Evolutionary conservation across 2,113 vertebrate genomes (phyloP), one percentile per base, ranked within the genome.

Genomic region (Onychostruthus taczanowskii): DNA sequence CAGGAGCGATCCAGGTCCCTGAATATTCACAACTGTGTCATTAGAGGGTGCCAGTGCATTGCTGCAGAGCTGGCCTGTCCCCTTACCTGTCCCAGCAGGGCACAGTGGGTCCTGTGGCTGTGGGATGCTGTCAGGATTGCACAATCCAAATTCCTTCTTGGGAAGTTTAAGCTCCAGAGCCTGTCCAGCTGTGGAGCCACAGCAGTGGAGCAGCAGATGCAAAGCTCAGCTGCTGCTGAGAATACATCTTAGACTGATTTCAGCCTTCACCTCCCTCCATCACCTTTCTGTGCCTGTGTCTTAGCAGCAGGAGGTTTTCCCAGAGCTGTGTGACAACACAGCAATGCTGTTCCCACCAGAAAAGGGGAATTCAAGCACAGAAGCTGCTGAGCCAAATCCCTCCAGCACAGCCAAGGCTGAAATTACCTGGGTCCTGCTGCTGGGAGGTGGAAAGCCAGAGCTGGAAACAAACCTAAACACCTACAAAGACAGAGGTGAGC

Each of bases 11-110:
- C 7, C 49, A 9, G 27, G 8, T 20, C 13, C 35, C 3, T 1
- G 30, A 35, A 30, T 12, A 27, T 67, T 24, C 73, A 5, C 0
- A 11, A 6, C 33, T 47, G 47, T 66, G 91, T 78, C 95, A 91
- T 93, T 81, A 95, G 92, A 87, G 93, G 93, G 93, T 84, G 90
- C 87, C 90, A 82, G 84, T 7, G 93, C 89, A 18, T 19, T 20
- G 69, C 76, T 74, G 84, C 73, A 35, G 26, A 24, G 4, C 64
- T 3, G 31, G 35, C 11, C 30, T 35, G 66, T 22, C 1, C 31
- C 68, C n/a, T 39, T 4, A 1, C 30, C 61, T 66, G 22, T 14
- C 73, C 78, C 8, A 3, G 20, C 28, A 35, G 37, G 13, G 2
- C 69, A 63, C 49, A 15, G 26, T 4, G 10, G 2, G 1, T 20